Base-by-base conservation (phyloP, 1,140 invertebrate genomes). In the Orchesella cincta region DNA sequence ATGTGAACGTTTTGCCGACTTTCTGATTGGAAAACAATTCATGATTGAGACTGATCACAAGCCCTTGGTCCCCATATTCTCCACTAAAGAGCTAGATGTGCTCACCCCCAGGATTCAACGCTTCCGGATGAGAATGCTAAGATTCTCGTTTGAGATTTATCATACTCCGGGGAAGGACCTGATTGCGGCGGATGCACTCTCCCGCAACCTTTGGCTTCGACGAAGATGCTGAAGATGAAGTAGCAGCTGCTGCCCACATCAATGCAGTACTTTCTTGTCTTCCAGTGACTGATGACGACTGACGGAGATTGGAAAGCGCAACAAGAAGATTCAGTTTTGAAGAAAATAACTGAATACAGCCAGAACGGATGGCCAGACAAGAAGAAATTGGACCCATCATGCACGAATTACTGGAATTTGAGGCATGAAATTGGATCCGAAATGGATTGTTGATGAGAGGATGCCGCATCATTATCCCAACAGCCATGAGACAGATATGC, bases 41-140 rank as follows among this genome's bases (percentile, higher is more conserved):
- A 5, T n/a, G 23, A 57, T 57, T 23, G 54, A 57, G 81, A 85
- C 82, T 23, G 86, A 87, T 79, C 86, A 87, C 79, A 85, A 46
- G 39, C 39, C 39, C 5, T 46, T 46, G 39, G 18, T 46, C 39
- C 39, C 39, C 39, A 46, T 46, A 5, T 46, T 46, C 39, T 46
- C 39, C 18, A 46, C 39, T 8, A 46, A 46, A 18, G 39, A 46
- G 5, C 5, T 8, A 46, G 18, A 83, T 31, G 82, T 84, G 39
- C 39, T 46, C 39, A 46, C 5, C 39, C 5, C 18, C 5, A 46
- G 18, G 39, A 46, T 18, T 46, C 39, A 46, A 46, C 39, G 84
- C 76, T 83, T 87, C 78, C 78, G 84, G 76, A 74, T 88, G 8
- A 80, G 81, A 74, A 70, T 86, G 52, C 84, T 84, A 74, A 71